Base-by-base conservation (phyloP, 2,113 vertebrate genomes). In the Bos indicus region DNA sequence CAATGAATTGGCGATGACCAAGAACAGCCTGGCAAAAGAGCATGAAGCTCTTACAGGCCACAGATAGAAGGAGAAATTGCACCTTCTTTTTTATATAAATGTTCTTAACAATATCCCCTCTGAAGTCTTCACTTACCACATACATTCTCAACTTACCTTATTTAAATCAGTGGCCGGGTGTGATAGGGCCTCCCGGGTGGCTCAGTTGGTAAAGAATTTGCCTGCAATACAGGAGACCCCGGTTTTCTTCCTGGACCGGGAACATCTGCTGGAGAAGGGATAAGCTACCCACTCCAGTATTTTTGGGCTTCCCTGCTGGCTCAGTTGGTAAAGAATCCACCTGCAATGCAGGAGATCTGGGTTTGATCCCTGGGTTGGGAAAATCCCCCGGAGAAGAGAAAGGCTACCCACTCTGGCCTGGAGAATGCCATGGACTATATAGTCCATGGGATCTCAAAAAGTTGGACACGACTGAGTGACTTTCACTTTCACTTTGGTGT, bases 21-120 rank as follows among this genome's bases (percentile, higher is more conserved):
- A 54, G 21, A 46, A 43, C 8, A 85, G 17, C 21, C 19, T 17
- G 26, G 23, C 21, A 62, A 12, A 56, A 52, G 17, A 91, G 1
- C 16, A 17, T 6, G 23, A 60, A 5, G 3, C 11, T 25, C 5
- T 14, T 10, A 9, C 1, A 5, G 4, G 7, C 48, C 28, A 51
- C 26, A 59, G 11, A 40, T 7, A 8, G 0, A 59, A 25, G 12
- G 12, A 12, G 25, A 12, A 5, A n/a, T 36, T 7, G 4, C 1
- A 59, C 17, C 17, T 81, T 81, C 77, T 17, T 48, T 80, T 48
- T 30, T 43, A 43, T 43, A 77, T 4, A 43, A 43, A 26, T 77
- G 23, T 77, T 77, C 12, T 43, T 43, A 77, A 77, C 12, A 77
- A 26, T 26, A 43, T 43, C 23, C 40, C 40, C 23, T 77, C 23